phyloP scores from a whole-genome alignment of 64 coral and sea anemone species.

The Montipora capricornis region DNA sequence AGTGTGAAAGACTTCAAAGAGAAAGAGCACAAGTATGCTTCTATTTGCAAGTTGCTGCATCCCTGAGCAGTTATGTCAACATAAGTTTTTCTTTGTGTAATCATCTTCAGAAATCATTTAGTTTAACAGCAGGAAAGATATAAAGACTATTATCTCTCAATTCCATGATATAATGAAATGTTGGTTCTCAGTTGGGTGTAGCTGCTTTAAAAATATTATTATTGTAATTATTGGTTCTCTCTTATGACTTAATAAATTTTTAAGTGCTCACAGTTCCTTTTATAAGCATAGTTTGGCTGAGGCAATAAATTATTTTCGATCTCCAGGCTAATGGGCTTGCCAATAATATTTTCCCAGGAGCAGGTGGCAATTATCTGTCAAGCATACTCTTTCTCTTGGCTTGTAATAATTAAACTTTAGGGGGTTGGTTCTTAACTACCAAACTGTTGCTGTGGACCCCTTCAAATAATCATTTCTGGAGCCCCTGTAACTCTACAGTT shows the following conservation, averaged over 20 bases:
- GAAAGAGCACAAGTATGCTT: constrained; percentile 95
- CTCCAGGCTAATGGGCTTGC: not conserved
- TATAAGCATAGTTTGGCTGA: too few relatives aligned
- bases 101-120: not conserved
- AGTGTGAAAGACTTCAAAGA: constrained; percentile 99
- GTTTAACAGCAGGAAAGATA: not conserved
- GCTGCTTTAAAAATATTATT: not conserved
- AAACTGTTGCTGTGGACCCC: too few relatives aligned
- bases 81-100: too few relatives aligned
- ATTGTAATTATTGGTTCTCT: too few relatives aligned
- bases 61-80: not conserved
- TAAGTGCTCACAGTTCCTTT: too few relatives aligned
- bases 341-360: too few relatives aligned
- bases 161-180: not conserved
- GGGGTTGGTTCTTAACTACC: too few relatives aligned
- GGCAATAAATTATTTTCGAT: too few relatives aligned
- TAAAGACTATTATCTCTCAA: not conserved
- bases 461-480: too few relatives aligned
- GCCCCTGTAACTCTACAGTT: too few relatives aligned
- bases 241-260: too few relatives aligned
- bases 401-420: not conserved
- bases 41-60: not conserved
- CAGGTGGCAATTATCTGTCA: not conserved
- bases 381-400: not conserved
- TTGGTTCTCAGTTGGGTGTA: not conserved